Evolutionary conservation across 2,797 vertebrate species (phyloP), one percentile per base, ranked within the genome.

Genomic region (Xenops minutus): DNA sequence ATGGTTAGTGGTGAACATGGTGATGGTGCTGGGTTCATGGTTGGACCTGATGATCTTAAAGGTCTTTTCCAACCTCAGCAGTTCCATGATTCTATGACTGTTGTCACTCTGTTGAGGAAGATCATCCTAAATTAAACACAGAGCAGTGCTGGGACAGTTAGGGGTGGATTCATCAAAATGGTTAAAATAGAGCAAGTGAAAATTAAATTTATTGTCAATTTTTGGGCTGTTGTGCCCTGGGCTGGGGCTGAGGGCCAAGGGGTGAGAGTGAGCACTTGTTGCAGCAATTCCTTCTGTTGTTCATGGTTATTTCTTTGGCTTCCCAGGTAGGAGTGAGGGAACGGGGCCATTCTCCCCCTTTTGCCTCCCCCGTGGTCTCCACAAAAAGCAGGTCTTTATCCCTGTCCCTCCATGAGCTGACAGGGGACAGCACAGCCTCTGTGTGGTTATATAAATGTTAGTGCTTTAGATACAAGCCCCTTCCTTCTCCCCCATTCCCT

Each of bases 31-130:
- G 44, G 24, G 41, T 0, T 23, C 27, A 0, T 16, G 24, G 11
- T 2, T 10, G 62, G 12, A 1, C 11, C 10, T 1, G n/a, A 30
- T 11, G 51, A 14, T 3, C 9, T 4, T 0, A 1, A 11, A 77
- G 64, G 43, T 8, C 29, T 34, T 52, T 14, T 20, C 23, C 51
- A 34, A 0, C 64, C 24, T 6, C 10, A 9, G 6, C 51, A 7
- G 0, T 1, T 2, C 72, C 72, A 5, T 16, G 41, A 12, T 1
- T 4, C 36, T 4, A 14, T 4, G 43, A 4, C 1, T 21, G 49
- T 7, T 78, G 91, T 11, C 32, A 5, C 64, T 85, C 78, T 51
- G 32, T 69, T 78, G 92, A 58, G 93, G 73, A 48, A 39, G 54
- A 54, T 58, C 43, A 27, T 11, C 91, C 77, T 14, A 22, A 58